These are phyloP conservation scores for Zingel zingel DNA, from an alignment of 2,113 vertebrate genomes.

Conservation along the genomic window DNA sequence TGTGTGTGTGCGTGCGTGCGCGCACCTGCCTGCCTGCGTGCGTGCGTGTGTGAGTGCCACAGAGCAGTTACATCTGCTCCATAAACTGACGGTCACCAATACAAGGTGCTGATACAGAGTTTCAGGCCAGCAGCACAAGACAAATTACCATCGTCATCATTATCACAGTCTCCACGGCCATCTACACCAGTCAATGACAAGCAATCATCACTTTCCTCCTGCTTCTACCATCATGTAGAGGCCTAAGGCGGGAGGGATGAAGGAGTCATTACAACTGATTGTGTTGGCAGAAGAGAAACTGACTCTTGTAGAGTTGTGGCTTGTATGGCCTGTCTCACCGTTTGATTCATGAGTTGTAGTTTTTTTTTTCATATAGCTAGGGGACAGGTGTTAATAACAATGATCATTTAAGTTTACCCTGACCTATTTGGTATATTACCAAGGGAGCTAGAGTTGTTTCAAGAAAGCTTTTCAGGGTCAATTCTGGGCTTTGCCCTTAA, in stretches of 20 bases:
- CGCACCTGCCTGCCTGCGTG: background rate
- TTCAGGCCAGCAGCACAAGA: constrained; percentile 19
- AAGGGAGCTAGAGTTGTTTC: constrained; percentile 2
- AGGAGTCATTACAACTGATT: constrained; percentile 40
- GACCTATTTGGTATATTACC: background rate
- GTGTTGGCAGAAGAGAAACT: constrained; percentile 30
- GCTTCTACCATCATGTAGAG: constrained; percentile 27
- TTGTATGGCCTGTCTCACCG: background rate
- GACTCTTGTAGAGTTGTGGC: constrained; percentile 1
- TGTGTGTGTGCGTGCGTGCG: too few species aligned
- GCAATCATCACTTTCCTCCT: constrained; percentile 41
- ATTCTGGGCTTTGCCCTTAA: background rate
- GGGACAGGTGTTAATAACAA: constrained; percentile 13
- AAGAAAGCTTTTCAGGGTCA: constrained; percentile 6
- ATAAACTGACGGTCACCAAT: constrained; percentile 1
- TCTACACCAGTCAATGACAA: constrained; percentile 51
- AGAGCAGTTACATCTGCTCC: too few species aligned
- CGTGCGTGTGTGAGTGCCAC: background rate
- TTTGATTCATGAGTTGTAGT: constrained; percentile 21
- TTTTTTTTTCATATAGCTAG: background rate
- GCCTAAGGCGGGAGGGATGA: constrained; percentile 42
- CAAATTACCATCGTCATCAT: constrained; percentile 41
- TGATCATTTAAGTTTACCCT: constrained; percentile 4
- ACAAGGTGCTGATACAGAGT: constrained; percentile 32
- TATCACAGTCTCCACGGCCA: constrained; percentile 25